Evolutionary conservation across 2,888 invertebrate genomes (phyloP), one percentile per base, ranked within the genome.

Genomic region (Drosophila colorata): DNA sequence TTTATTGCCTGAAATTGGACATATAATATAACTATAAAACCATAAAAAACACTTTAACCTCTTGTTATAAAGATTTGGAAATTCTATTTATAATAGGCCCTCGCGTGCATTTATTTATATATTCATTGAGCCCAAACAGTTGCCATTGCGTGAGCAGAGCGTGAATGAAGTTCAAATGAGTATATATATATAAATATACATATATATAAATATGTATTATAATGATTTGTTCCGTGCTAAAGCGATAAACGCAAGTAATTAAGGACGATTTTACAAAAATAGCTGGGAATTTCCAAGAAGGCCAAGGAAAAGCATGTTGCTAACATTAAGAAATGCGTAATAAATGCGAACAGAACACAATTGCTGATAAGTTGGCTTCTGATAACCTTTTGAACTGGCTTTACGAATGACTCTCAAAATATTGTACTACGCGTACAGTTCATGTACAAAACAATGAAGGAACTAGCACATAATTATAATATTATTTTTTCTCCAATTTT

Each of bases 211-310:
- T 14, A 20, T 31, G 41, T 33, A 41, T 41, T 44, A 9, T 49
- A 49, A 25, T 55, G 66, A 60, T 23, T 57, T 66, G 41, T 53
- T 14, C 11, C 20, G 16, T 31, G 44, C 28, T 35, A 7, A 43
- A 28, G 43, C 44, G 14, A 41, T 53, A 53, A 59, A 16, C 23
- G 48, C 8, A 35, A 49, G 55, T 56, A 69, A 64, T 43, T 43
- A 35, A 35, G 48, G 38, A 64, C 48, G 9, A 55, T 46, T 51
- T 56, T 59, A 51, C 67, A 63, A 38, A 76, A 76, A 76, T 77
- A 71, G 56, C 58, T 79, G 82, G 81, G 84, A 60, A 81, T 79
- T 82, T 81, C 81, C 84, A 65, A 37, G 28, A 35, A 60, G 16
- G 13, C 25, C 28, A 35, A 48, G 14, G n/a, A 55, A 53, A 47